Evolutionary conservation across 2,113 vertebrate genomes (phyloP).

Genomic region (Gopherus flavomarginatus): DNA sequence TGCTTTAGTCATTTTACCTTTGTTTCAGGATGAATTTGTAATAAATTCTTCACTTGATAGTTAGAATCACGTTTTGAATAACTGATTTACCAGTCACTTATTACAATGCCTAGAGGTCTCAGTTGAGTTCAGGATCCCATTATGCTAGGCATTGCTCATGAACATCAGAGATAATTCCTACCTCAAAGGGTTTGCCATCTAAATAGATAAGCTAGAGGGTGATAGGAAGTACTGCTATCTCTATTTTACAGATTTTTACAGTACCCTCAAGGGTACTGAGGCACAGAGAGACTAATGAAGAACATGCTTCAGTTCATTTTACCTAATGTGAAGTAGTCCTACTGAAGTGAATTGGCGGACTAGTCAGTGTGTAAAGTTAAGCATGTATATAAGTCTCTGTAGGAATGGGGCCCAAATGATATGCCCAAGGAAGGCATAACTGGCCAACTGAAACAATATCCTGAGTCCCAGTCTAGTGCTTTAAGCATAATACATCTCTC

Average conservation of each 20-base stretch:
- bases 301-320: neutral
- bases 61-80: neutral
- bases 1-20: neutral
- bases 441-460: neutral
- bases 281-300: neutral
- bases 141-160: neutral
- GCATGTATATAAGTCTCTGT: fast-evolving
- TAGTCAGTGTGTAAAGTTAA: fast-evolving
- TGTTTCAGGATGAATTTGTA: neutral
- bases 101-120: neutral
- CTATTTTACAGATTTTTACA: too few species aligned
- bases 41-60: neutral
- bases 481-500: neutral
- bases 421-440: fast-evolving
- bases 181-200: neutral
- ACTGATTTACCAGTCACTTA: neutral
- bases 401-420: neutral
- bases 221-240: neutral
- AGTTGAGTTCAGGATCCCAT: neutral
- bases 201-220: neutral
- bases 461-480: too few species aligned
- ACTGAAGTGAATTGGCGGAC: fast-evolving
- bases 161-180: neutral
- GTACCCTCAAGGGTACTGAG: neutral
- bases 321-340: neutral